A percentile compares a stretch with the other conserved stretches of the same genome.
phyloP scores from a whole-genome alignment of 2,797 vertebrate genomes.

The Sebastes minor region DNA sequence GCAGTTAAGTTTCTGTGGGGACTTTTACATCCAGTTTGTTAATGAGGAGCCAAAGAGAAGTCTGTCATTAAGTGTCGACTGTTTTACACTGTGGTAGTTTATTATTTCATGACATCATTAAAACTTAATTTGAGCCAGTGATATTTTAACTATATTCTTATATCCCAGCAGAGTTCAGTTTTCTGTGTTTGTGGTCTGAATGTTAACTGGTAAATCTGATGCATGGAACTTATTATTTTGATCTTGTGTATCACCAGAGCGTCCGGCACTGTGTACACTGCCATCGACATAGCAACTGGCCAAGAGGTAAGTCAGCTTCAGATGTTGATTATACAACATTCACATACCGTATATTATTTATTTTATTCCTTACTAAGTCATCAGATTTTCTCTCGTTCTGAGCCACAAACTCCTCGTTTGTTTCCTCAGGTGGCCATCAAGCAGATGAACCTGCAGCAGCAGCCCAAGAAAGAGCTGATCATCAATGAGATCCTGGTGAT shows the following conservation, averaged over 20 bases:
- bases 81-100: background rate
- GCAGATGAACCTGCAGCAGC: conserved; percentile 99
- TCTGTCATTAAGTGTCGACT: background rate
- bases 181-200: background rate
- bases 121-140: background rate
- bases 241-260: conserved; percentile 82
- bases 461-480: conserved; percentile 99
- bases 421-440: conserved; percentile 94
- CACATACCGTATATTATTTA: background rate
- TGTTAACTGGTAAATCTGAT: background rate
- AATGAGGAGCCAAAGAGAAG: background rate
- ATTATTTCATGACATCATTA: background rate
- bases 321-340: background rate
- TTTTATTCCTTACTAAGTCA: background rate
- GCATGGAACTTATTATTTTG: background rate
- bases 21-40: background rate
- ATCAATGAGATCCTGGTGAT: conserved; percentile 99
- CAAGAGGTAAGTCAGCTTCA: conserved; percentile 87
- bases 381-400: background rate
- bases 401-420: conserved; percentile 8
- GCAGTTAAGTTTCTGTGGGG: background rate
- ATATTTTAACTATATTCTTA: background rate
- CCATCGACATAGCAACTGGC: conserved; percentile 96
- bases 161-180: background rate
- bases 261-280: conserved; percentile 97